These are phyloP conservation scores for Catostomus latipinnis DNA, from an alignment of 2,797 vertebrate species.

Conservation along the genomic window DNA sequence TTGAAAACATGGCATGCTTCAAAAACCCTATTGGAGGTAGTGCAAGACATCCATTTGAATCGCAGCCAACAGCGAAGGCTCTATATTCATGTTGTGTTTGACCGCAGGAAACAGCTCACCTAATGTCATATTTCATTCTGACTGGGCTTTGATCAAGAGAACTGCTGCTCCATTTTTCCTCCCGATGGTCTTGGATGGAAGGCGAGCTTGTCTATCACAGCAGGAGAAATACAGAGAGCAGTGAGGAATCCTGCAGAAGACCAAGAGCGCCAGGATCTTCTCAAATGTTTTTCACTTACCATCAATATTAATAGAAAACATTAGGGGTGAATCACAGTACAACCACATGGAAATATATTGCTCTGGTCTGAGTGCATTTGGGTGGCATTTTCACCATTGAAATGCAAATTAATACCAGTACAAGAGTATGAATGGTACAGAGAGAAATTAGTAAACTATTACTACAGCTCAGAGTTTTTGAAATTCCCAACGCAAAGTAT, in stretches of 20 bases:
- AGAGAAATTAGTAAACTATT: too few species aligned
- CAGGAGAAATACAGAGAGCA: slow-evolving; percentile 46
- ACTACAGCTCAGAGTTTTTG: too few species aligned
- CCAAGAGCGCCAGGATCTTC: background rate
- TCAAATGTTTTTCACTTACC: background rate
- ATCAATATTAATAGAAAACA: background rate
- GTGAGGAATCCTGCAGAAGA: slow-evolving; percentile 13
- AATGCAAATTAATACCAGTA: background rate
- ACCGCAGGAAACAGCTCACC: slow-evolving; percentile 55
- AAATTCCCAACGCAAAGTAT: too few species aligned
- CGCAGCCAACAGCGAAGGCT: background rate
- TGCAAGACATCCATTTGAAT: background rate
- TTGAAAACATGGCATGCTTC: slow-evolving; percentile 1
- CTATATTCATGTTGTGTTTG: slow-evolving; percentile 16
- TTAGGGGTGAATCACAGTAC: background rate
- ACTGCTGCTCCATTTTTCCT: slow-evolving; percentile 51
- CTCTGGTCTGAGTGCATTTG: background rate
- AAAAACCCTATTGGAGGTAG: background rate
- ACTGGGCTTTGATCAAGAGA: slow-evolving; percentile 72
- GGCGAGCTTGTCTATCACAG: slow-evolving; percentile 62
- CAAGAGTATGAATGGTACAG: background rate
- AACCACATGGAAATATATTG: too few species aligned
- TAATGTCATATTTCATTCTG: slow-evolving; percentile 65
- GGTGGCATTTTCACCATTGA: background rate
- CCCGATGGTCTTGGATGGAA: slow-evolving; percentile 46